These are phyloP conservation scores for Pangasianodon hypophthalmus DNA, from an alignment of 2,113 vertebrate species.

Conservation along the genomic window DNA sequence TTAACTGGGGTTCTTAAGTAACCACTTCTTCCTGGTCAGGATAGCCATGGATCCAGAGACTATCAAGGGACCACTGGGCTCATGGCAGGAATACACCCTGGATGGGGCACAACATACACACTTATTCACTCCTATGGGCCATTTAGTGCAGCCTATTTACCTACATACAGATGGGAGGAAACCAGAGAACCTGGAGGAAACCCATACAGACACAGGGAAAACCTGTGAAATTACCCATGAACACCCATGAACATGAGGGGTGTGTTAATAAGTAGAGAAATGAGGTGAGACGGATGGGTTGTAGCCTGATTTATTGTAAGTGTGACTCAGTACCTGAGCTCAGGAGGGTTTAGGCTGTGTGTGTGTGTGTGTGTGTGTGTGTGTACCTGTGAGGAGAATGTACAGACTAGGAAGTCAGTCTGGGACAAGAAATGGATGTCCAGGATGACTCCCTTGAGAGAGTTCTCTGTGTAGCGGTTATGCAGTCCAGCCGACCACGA, in stretches of 20 bases:
- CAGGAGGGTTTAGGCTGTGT: not conserved
- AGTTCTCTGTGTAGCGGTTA: slow-evolving; percentile 97
- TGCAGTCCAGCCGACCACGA: slow-evolving; percentile 98
- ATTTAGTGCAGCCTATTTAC: not conserved
- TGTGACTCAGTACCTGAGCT: not conserved
- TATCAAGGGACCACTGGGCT: not conserved
- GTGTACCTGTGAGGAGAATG: slow-evolving; percentile 94
- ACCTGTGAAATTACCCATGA: not conserved
- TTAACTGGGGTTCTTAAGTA: not conserved
- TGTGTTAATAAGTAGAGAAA: not conserved
- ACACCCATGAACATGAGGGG: no score
- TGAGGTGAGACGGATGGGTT: not conserved
- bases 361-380: not conserved
- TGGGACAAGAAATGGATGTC: slow-evolving; percentile 98
- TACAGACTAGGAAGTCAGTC: slow-evolving; percentile 96
- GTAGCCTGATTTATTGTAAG: not conserved
- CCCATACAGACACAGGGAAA: not conserved
- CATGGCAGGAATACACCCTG: not conserved
- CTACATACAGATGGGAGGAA: not conserved
- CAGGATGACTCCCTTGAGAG: slow-evolving; percentile 93
- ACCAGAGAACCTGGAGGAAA: not conserved
- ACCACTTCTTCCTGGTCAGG: not conserved
- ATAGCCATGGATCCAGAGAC: not conserved
- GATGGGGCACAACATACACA: not conserved
- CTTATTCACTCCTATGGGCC: not conserved